Evolutionary conservation across 2,888 invertebrate species (phyloP).

Genomic region (Ommatoiulus sabulosus): DNA sequence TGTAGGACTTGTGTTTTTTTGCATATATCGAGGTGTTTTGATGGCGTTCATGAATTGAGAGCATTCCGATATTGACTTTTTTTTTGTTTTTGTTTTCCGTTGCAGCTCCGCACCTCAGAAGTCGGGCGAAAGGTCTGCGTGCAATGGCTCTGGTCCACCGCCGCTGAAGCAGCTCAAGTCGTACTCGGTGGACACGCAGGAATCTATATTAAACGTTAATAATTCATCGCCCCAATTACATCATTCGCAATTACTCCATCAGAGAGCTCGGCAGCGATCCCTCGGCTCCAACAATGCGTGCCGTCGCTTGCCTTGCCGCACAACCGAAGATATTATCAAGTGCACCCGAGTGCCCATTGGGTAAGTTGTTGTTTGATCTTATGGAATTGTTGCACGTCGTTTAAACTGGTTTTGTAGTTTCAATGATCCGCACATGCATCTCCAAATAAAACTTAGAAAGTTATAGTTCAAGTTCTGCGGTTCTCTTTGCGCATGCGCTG

Average conservation of each 20-base stretch:
- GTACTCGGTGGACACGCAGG: conserved; percentile 57
- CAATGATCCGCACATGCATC: too few relatives aligned
- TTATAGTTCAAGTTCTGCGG: too few relatives aligned
- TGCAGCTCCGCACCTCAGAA: conserved; percentile 58
- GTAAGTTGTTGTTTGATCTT: conserved; percentile 57
- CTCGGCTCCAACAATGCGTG: conserved; percentile 56
- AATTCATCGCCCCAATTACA: conserved; percentile 23
- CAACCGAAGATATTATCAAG: conserved; percentile 61
- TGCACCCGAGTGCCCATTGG: conserved; percentile 60
- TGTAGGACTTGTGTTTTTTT: conserved; percentile 49
- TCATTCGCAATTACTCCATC: conserved; percentile 44
- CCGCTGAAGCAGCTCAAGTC: conserved; percentile 59
- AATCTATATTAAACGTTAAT: conserved; percentile 54
- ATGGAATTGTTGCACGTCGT: neutral
- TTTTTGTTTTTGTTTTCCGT: conserved; percentile 52
- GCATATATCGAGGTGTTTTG: conserved; percentile 49
- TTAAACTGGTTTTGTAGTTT: too few relatives aligned
- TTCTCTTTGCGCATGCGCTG: too few relatives aligned
- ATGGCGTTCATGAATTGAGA: conserved; percentile 25
- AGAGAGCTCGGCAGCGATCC: conserved; percentile 58
- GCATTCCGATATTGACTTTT: conserved; percentile 25
- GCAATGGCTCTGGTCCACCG: conserved; percentile 53
- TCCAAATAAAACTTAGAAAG: too few relatives aligned
- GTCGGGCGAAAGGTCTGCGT: conserved; percentile 49
- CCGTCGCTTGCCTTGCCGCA: conserved; percentile 59